Base-by-base conservation (phyloP, 2,113 vertebrate species). In the Podarcis cretensis region DNA sequence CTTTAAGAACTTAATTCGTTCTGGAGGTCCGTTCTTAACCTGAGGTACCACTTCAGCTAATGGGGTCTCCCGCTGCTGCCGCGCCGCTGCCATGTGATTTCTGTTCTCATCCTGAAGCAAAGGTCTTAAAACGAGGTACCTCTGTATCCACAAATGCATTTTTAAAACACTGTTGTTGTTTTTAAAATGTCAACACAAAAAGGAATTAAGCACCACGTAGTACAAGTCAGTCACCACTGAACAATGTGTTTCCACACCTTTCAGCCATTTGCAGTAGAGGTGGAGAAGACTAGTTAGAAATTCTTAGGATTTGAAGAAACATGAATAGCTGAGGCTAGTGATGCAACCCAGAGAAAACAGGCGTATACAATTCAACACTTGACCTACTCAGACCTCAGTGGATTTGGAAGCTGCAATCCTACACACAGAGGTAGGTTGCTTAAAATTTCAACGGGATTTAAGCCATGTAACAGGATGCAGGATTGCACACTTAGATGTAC, bases 381-480 rank as follows among this genome's bases (percentile, higher is more conserved):
- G 32, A 86, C 30, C 40, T 14, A 20, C 40, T 69, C 59, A 48
- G 30, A 79, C 35, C 35, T 78, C 14, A 86, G 35, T 48, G 59
- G 59, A 66, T 86, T 78, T 69, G 57, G 21, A 86, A 68, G 40
- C 6, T n/a, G 77, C 30, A 86, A 68, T 69, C 30, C 76, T 79
- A 10, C 32, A 57, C 68, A 63, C 79, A 69, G n/a, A 71, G n/a
- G 32, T 71, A 73, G 54, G 14, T 10, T n/a, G 66, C 48, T 71
- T 81, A 77, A 83, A 88, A 80, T 20, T 25, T 59, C 54, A 71
- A 32, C 14, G 9, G 59, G 30, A 57, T 89, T 84, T 87, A 81
- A 81, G 63, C 6, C 68, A 43, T 27, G 27, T 81, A 74, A 65
- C 54, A 75, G 21, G 5, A 85, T 48, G 59, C 30, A 86, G 63